Evolutionary conservation across 2,797 vertebrate species (phyloP).

Genomic region (Microctenopoma stevenorrisi): DNA sequence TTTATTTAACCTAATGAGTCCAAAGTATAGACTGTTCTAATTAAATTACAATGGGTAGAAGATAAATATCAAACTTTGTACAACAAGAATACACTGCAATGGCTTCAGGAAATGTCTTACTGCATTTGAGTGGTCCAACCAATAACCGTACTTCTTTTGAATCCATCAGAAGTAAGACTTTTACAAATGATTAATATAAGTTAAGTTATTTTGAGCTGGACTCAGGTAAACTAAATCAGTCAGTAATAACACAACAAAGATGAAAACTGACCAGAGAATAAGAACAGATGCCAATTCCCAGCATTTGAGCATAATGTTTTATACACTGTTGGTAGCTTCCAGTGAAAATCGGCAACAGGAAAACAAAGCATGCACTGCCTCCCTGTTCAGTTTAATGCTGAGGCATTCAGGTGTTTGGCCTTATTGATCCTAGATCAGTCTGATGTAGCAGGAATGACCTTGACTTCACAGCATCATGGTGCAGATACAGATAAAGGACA

Average conservation of each 20-base stretch:
- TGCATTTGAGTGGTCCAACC: no score
- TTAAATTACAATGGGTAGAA: no score
- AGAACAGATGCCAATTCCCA: conserved; percentile 1
- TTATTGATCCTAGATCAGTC: conserved; percentile 62
- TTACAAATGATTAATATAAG: no score
- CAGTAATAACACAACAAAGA: conserved; percentile 2
- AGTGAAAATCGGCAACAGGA: conserved; percentile 22
- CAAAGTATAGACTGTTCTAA: no score
- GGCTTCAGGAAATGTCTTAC: no score
- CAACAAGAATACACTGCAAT: no score
- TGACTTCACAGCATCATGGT: conserved; percentile 38
- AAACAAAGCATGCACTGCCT: conserved; percentile 54
- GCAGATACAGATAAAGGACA: conserved; percentile 37
- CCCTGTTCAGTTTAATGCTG: conserved; percentile 14
- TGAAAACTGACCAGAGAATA: neutral
- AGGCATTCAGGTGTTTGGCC: conserved; percentile 34
- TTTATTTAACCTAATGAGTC: no score
- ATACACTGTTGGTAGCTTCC: conserved; percentile 21
- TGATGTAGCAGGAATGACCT: conserved; percentile 53
- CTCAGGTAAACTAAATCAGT: conserved; percentile 1
- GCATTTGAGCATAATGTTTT: neutral
- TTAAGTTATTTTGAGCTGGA: neutral
- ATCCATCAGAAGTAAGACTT: no score
- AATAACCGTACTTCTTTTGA: no score
- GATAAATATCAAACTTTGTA: no score